Conservation (phyloP, 2,797 vertebrate genomes). For the Brotula barbata region DNA sequence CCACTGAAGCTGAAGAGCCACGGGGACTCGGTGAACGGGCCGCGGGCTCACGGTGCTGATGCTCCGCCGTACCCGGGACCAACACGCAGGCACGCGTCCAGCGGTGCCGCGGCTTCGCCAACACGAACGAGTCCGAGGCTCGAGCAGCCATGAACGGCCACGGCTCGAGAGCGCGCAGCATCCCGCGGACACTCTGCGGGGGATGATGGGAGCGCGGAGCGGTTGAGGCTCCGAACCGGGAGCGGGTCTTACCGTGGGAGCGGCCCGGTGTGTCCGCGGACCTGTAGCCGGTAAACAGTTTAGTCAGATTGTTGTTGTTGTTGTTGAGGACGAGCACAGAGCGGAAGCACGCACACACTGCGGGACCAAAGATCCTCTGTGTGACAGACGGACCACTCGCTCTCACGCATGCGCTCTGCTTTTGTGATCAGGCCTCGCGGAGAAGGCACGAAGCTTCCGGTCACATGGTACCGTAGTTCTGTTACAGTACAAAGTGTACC, state of each 20-base stretch:
- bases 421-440: neutral
- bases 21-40: neutral
- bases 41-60: constrained; percentile 30
- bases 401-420: constrained; percentile 53
- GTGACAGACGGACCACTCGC: constrained; percentile 19
- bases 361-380: constrained; percentile 57
- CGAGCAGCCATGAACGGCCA: constrained; percentile 71
- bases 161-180: constrained; percentile 76
- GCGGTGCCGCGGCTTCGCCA: constrained; percentile 57
- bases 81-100: constrained; percentile 69
- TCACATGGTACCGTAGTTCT: neutral
- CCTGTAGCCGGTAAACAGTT: constrained; percentile 41
- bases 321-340: constrained; percentile 74
- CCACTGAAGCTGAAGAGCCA: neutral
- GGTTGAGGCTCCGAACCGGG: neutral
- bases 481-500: too few species aligned
- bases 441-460: neutral
- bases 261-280: constrained; percentile 43
- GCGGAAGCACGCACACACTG: constrained; percentile 74
- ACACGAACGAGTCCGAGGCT: constrained; percentile 55
- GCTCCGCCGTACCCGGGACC: constrained; percentile 52
- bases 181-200: constrained; percentile 47
- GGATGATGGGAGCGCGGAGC: constrained; percentile 30
- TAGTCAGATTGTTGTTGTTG: constrained; percentile 63
- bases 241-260: constrained; percentile 70